phyloP scores from a whole-genome alignment of 2,797 vertebrate species.

The Enteromius paludinosus region DNA sequence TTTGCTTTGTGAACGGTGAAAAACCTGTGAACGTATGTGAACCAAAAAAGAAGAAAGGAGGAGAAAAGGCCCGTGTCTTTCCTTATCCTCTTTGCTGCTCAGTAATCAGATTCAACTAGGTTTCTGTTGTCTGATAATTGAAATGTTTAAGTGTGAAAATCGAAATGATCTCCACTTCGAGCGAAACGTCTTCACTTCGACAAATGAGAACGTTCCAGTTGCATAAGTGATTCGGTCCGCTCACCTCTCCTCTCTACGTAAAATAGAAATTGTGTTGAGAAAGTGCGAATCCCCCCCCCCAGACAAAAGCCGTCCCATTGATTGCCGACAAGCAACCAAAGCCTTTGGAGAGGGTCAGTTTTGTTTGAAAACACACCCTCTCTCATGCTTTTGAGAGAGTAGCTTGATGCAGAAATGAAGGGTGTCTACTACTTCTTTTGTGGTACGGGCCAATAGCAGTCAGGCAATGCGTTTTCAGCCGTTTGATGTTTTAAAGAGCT shows the following conservation, averaged over 20 bases:
- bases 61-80: slow-evolving; percentile 58
- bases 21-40: slow-evolving; percentile 54
- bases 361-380: slow-evolving; percentile 74
- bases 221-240: slow-evolving; percentile 45
- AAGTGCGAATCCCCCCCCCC: slow-evolving; percentile 43
- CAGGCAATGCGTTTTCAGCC: slow-evolving; percentile 19
- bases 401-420: slow-evolving; percentile 49
- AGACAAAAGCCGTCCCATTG: slow-evolving; percentile 66
- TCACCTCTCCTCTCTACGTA: slow-evolving; percentile 33
- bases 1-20: slow-evolving; percentile 64
- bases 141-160: slow-evolving; percentile 61
- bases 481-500: slow-evolving; percentile 47
- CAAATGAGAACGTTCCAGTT: slow-evolving; percentile 64
- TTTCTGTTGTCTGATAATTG: slow-evolving; percentile 68
- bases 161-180: slow-evolving; percentile 57
- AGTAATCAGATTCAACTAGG: slow-evolving; percentile 61
- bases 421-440: slow-evolving; percentile 38
- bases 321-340: slow-evolving; percentile 65
- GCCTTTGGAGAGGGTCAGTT: slow-evolving; percentile 71
- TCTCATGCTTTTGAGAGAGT: slow-evolving; percentile 54
- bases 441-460: slow-evolving; percentile 14
- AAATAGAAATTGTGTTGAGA: slow-evolving; percentile 47
- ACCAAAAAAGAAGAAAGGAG: slow-evolving; percentile 46
- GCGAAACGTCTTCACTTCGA: slow-evolving; percentile 56
- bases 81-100: slow-evolving; percentile 55